Conservation (phyloP, 2,888 invertebrate genomes). For the Cylloceria caligata region DNA sequence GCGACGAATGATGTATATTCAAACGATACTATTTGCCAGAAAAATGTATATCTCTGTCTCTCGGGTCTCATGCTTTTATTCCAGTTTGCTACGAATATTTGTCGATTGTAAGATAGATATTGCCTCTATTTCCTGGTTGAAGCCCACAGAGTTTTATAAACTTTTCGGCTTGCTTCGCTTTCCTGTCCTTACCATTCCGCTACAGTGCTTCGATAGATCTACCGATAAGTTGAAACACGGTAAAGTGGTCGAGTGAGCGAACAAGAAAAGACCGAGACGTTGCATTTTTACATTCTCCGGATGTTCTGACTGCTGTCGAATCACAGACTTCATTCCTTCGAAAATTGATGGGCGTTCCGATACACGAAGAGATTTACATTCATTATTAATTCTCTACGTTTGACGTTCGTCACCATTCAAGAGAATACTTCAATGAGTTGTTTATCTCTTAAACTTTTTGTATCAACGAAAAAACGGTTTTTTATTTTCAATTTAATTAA, state of each 20-base stretch:
- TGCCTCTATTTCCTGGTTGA: constrained; percentile 60
- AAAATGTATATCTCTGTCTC: constrained; percentile 41
- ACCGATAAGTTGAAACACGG: constrained; percentile 65
- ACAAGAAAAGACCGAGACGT: constrained; percentile 50
- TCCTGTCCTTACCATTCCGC: constrained; percentile 59
- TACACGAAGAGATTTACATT: not conserved
- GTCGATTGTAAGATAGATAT: constrained; percentile 65
- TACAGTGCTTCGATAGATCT: constrained; percentile 59
- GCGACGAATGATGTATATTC: constrained; percentile 30
- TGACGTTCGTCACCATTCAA: not conserved
- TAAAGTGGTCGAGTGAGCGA: constrained; percentile 58
- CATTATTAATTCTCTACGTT: not conserved
- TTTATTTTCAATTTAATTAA: not conserved
- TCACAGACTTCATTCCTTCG: constrained; percentile 55
- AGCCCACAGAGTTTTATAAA: constrained; percentile 53
- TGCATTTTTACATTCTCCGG: constrained; percentile 62
- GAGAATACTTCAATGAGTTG: constrained; percentile 8
- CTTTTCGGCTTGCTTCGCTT: constrained; percentile 53
- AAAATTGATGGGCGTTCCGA: constrained; percentile 43
- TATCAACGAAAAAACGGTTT: not conserved
- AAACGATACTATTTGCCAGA: constrained; percentile 49
- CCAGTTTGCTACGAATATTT: constrained; percentile 57
- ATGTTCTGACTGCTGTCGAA: constrained; percentile 58
- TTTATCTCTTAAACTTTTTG: not conserved
- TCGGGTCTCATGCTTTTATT: constrained; percentile 23